A percentile compares a stretch with the other conserved stretches of the same genome.
phyloP scores from a whole-genome alignment of 2,888 invertebrate genomes.

The Opisthograptis luteolata region DNA sequence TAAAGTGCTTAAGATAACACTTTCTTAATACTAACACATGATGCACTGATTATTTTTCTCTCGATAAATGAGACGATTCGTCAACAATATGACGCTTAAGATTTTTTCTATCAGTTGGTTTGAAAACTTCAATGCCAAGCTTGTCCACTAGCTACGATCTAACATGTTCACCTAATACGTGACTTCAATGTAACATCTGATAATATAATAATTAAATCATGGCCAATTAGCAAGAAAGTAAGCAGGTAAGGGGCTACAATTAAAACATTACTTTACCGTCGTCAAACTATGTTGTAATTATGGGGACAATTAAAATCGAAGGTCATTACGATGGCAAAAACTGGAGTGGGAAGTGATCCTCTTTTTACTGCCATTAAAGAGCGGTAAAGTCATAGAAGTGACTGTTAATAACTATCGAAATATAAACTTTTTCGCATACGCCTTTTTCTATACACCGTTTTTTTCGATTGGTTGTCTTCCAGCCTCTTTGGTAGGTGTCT shows the following conservation, averaged over 20 bases:
- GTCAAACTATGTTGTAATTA: constrained; percentile 80
- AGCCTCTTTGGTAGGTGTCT: no score
- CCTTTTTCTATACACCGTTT: no score
- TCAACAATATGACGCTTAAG: no score
- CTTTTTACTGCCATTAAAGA: constrained; percentile 60
- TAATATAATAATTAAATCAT: constrained; percentile 67
- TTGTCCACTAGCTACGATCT: no score
- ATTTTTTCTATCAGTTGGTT: no score
- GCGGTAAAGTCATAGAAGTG: constrained; percentile 30
- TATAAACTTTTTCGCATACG: no score
- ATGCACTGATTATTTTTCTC: no score
- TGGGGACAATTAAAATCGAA: constrained; percentile 74
- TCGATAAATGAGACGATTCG: no score
- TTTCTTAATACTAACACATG: no score
- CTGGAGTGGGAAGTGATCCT: constrained; percentile 70
- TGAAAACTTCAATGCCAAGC: no score
- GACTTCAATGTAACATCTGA: constrained; percentile 28
- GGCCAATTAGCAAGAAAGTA: constrained; percentile 64
- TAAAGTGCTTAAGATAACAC: no score
- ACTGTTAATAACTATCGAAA: neutral
- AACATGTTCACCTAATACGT: constrained; percentile 24
- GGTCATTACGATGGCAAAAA: constrained; percentile 75
- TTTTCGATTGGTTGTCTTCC: no score
- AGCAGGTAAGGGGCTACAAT: constrained; percentile 68
- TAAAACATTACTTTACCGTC: constrained; percentile 78